These are phyloP conservation scores for Hydropsyche tenuis DNA, from an alignment of 1,140 invertebrate species.

Conservation along the genomic window DNA sequence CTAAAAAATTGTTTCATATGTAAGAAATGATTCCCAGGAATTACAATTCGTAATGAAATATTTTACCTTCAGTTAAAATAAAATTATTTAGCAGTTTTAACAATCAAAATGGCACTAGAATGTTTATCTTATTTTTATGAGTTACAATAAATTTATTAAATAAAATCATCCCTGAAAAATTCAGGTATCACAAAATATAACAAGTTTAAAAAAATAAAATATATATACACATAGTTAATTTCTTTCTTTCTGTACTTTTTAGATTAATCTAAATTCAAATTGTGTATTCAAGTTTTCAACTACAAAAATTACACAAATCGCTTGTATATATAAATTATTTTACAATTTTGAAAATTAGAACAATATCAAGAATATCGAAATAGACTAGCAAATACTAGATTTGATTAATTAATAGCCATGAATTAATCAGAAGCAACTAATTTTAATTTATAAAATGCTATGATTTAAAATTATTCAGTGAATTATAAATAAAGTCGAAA, in stretches of 20 bases:
- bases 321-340: background rate
- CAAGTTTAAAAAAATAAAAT: background rate
- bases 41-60: no score
- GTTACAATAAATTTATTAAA: background rate
- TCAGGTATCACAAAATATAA: conserved; percentile 18
- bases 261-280: background rate
- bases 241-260: no score
- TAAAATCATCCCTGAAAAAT: conserved; percentile 4
- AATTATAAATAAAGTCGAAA: no score
- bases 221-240: no score
- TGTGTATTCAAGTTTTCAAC: background rate
- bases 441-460: background rate
- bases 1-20: no score
- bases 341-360: no score
- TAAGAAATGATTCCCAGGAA: no score
- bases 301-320: background rate
- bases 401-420: background rate
- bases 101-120: background rate
- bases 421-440: background rate
- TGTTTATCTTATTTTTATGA: background rate
- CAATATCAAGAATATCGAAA: background rate
- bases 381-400: conserved; percentile 21
- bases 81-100: no score
- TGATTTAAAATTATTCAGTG: no score
- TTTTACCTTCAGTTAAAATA: no score